Conservation (phyloP, 2,888 invertebrate species). For the Cepaea hortensis region DNA sequence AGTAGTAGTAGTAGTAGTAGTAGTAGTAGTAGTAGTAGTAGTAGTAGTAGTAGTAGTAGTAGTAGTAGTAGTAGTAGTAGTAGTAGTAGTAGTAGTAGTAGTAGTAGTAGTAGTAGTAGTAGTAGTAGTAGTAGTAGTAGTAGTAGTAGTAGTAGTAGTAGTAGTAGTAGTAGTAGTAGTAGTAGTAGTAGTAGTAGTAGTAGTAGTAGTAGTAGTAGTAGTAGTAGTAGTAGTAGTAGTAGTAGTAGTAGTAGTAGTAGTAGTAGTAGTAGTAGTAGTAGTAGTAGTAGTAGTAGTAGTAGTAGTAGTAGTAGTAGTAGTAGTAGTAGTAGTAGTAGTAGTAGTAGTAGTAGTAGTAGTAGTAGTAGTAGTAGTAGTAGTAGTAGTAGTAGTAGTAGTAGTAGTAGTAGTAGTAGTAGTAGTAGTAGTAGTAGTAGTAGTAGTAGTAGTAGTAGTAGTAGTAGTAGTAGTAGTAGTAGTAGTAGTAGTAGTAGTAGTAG, state of each 20-base stretch:
- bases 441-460: slow-evolving; percentile 9
- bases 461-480: slow-evolving; percentile 19
- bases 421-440: slow-evolving; percentile 22
- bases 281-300: slow-evolving; percentile 18
- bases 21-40: neutral
- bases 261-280: slow-evolving; percentile 22
- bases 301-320: slow-evolving; percentile 12
- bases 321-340: slow-evolving; percentile 21
- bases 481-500: slow-evolving; percentile 8
- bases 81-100: neutral
- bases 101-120: slow-evolving; percentile 6
- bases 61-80: neutral
- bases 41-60: neutral
- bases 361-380: slow-evolving; percentile 19
- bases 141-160: slow-evolving; percentile 17
- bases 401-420: slow-evolving; percentile 20
- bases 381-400: slow-evolving; percentile 16
- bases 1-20: slow-evolving; percentile 30
- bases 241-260: slow-evolving; percentile 8
- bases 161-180: slow-evolving; percentile 15
- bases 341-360: slow-evolving; percentile 3
- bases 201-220: slow-evolving; percentile 9
- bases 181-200: slow-evolving; percentile 20
- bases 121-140: slow-evolving; percentile 5
- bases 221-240: slow-evolving; percentile 19